Base-by-base conservation (phyloP, 2,888 invertebrate species). In the Apotomis capreana region DNA sequence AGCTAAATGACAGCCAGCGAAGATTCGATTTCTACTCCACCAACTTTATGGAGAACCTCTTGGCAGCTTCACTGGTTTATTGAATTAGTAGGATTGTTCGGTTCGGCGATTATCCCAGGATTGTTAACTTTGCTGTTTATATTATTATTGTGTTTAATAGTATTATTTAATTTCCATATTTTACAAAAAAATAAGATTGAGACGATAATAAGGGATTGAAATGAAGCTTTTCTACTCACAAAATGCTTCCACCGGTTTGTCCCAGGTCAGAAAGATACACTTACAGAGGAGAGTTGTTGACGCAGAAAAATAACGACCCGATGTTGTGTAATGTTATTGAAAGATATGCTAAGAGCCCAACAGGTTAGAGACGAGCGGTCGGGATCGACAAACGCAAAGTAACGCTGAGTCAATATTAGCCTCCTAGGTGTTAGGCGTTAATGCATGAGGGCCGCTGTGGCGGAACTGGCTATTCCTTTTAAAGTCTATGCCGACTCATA, bases 371-470 rank as follows among this genome's bases (percentile, higher is more conserved):
- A 77, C 80, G 83, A 78, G 83, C 60, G 55, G 61, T 81, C 80
- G 76, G 80, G 77, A 80, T 83, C 83, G 81, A 86, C 85, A 87
- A 89, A 88, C 82, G 87, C 82, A 82, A 85, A 86, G 86, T 83
- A 84, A 85, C 85, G 82, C 80, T 83, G 81, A 83, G 86, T 82
- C 88, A 90, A 90, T 85, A 87, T 79, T 77, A 80, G 82, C 78
- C 83, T 86, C 78, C 83, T 83, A 85, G 83, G 81, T 84, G 87
- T 83, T 90, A 89, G 83, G 82, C 84, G 87, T 84, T 90, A 90
- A 90, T 90, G 86, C 85, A 86, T 74, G 81, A 81, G 83, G 83
- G 85, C 83, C 83, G 81, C 78, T 78, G 78, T 74, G 77, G 76
- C 77, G 76, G 64, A 36, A 36, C 63, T 59, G 52, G 52, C 68